Percentiles rank a stretch among this genome's conserved stretches.
These are phyloP conservation scores for Electrona antarctica DNA, from an alignment of 2,113 vertebrate species.

Conservation along the genomic window DNA sequence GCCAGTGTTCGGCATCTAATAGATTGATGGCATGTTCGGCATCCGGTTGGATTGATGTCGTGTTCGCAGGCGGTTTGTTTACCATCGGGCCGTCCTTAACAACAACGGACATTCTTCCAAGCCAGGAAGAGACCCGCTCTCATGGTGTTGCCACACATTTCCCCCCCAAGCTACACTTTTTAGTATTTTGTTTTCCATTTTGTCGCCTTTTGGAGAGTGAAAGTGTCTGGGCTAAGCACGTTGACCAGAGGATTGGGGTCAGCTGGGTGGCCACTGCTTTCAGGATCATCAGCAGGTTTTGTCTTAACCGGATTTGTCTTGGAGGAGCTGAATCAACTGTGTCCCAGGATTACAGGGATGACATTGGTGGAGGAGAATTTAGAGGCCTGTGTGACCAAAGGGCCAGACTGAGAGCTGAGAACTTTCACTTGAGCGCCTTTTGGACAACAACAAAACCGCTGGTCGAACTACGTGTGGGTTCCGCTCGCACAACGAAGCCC, in stretches of 20 bases:
- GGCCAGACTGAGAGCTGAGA: conserved; percentile 28
- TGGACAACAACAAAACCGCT: no score
- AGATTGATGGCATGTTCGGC: neutral
- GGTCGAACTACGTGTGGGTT: conserved; percentile 6
- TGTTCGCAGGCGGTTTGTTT: neutral
- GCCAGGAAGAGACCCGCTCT: neutral
- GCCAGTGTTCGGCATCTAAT: neutral
- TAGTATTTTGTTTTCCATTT: neutral
- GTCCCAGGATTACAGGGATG: conserved; percentile 83
- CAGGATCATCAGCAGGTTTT: conserved; percentile 86
- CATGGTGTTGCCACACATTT: no score
- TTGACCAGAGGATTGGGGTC: conserved; percentile 79
- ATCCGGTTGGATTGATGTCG: neutral
- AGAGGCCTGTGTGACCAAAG: conserved; percentile 46
- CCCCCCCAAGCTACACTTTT: neutral
- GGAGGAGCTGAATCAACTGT: conserved; percentile 83
- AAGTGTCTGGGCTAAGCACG: conserved; percentile 65
- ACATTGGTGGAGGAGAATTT: conserved; percentile 77
- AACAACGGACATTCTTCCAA: neutral
- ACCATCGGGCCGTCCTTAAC: neutral
- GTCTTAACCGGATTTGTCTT: conserved; percentile 90
- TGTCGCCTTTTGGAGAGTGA: conserved; percentile 50
- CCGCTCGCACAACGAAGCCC: conserved; percentile 28
- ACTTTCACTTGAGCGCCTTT: conserved; percentile 40
- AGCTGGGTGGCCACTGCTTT: conserved; percentile 78